Conservation (phyloP, 1,140 invertebrate genomes). For the Drosophila erecta region DNA sequence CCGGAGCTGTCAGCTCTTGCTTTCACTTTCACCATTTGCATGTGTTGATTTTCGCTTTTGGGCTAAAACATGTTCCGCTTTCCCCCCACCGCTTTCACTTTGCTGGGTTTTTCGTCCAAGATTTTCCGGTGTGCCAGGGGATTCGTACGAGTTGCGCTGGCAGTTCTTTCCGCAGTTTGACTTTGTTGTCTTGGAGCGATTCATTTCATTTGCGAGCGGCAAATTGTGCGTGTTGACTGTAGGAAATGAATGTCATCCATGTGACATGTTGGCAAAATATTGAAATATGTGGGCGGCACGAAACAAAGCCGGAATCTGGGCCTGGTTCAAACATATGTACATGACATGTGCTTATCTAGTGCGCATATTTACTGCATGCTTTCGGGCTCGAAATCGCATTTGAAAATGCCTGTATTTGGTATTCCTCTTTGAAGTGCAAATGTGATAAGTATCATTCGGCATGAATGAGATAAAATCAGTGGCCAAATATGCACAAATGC, state of each 20-base stretch:
- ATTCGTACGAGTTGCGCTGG: conserved; percentile 6
- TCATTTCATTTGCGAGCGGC: conserved; percentile 76
- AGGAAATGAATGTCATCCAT: conserved; percentile 79
- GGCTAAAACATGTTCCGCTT: conserved; percentile 48
- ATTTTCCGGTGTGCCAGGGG: conserved; percentile 55
- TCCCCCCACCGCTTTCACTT: conserved; percentile 22
- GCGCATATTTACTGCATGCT: conserved; percentile 38
- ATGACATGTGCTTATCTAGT: conserved; percentile 54
- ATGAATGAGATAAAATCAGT: conserved; percentile 14
- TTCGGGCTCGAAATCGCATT: conserved; percentile 25
- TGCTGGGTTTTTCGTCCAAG: conserved; percentile 38
- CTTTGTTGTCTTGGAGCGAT: conserved; percentile 55
- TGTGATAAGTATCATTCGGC: conserved; percentile 7
- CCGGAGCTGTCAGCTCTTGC: conserved; percentile 38
- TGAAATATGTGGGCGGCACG: conserved; percentile 57
- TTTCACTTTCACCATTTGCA: conserved; percentile 28
- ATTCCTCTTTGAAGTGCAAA: conserved; percentile 21
- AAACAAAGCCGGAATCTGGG: conserved; percentile 27
- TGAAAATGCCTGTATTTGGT: conserved; percentile 24
- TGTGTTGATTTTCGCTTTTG: conserved; percentile 72
- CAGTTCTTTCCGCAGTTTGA: conserved; percentile 8
- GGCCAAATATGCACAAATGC: conserved; percentile 7
- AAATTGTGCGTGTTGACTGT: conserved; percentile 80
- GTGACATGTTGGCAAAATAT: conserved; percentile 80
- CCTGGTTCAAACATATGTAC: conserved; percentile 12